Percentiles rank a stretch among this genome's conserved stretches.
Evolutionary conservation across 2,888 invertebrate species (phyloP).

Genomic region (Laspeyria flexula): DNA sequence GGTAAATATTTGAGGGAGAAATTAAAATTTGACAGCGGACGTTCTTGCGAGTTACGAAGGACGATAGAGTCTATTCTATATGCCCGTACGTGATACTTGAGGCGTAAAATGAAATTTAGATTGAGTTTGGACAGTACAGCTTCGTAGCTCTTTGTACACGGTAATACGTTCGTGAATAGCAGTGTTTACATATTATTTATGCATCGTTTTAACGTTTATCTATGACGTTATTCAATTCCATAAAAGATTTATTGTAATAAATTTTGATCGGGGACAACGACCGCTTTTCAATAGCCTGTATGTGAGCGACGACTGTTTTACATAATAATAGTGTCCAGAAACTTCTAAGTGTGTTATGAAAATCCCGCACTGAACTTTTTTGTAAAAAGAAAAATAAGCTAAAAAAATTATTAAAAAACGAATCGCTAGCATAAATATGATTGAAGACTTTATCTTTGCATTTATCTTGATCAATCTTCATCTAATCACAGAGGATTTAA

Average conservation of each 20-base stretch:
- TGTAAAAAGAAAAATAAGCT: not conserved
- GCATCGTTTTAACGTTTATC: conserved; percentile 33
- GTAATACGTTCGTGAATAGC: conserved; percentile 36
- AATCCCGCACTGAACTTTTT: not conserved
- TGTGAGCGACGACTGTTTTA: conserved; percentile 3
- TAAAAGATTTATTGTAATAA: conserved; percentile 10
- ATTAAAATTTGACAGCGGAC: conserved; percentile 86
- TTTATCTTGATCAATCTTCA: not conserved
- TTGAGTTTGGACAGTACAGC: conserved; percentile 78
- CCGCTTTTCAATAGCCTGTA: conserved; percentile 9
- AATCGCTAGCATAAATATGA: not conserved
- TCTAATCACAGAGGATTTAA: not conserved
- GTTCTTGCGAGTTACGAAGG: conserved; percentile 72
- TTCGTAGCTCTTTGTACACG: conserved; percentile 56
- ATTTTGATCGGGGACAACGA: conserved; percentile 9
- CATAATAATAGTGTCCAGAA: conserved; percentile 15
- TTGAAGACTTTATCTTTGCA: not conserved
- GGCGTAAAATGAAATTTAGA: conserved; percentile 85
- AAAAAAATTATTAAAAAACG: not conserved
- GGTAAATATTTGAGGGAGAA: conserved; percentile 86
- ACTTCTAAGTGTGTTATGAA: conserved; percentile 4
- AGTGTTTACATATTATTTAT: conserved; percentile 48
- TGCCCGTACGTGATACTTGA: conserved; percentile 81
- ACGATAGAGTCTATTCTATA: conserved; percentile 75
- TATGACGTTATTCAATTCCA: conserved; percentile 17